These are phyloP conservation scores for Philonicus albiceps DNA, from an alignment of 2,888 invertebrate genomes.

Conservation along the genomic window DNA sequence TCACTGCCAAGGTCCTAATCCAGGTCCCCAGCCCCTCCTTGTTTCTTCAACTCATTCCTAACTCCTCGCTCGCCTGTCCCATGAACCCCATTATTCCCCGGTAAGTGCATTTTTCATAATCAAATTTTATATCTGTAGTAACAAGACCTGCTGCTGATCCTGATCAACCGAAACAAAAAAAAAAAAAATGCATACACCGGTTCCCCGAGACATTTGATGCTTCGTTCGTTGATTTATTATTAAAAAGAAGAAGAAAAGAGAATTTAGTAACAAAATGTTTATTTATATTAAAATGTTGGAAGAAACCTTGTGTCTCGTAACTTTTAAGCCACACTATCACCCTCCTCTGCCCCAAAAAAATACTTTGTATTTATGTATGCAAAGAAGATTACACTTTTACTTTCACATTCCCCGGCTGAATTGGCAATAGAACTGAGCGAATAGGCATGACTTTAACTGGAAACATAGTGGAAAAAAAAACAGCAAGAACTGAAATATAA, in stretches of 20 bases:
- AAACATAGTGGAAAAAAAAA: background rate
- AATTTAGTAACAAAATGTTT: conserved; percentile 36
- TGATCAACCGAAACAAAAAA: background rate
- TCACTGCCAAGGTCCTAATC: conserved; percentile 24
- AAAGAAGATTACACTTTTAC: background rate
- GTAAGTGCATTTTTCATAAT: background rate
- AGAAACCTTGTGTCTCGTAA: conserved; percentile 19
- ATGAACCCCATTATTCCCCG: background rate
- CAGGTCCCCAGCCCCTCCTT: background rate
- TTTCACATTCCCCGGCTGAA: background rate
- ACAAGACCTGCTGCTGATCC: conserved; percentile 14
- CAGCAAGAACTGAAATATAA: conserved; percentile 22
- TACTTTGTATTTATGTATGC: background rate
- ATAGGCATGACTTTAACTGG: background rate
- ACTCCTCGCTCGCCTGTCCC: background rate
- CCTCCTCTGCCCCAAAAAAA: background rate
- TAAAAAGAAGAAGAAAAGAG: background rate
- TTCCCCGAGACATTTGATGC: background rate
- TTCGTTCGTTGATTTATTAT: conserved; percentile 37
- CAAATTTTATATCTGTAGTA: background rate
- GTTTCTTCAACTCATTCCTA: background rate
- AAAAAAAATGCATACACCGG: background rate
- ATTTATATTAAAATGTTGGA: conserved; percentile 39
- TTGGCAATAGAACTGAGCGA: background rate
- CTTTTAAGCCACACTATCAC: background rate